Base-by-base conservation (phyloP, 1,140 invertebrate genomes). In the Tetraneura akinire region DNA sequence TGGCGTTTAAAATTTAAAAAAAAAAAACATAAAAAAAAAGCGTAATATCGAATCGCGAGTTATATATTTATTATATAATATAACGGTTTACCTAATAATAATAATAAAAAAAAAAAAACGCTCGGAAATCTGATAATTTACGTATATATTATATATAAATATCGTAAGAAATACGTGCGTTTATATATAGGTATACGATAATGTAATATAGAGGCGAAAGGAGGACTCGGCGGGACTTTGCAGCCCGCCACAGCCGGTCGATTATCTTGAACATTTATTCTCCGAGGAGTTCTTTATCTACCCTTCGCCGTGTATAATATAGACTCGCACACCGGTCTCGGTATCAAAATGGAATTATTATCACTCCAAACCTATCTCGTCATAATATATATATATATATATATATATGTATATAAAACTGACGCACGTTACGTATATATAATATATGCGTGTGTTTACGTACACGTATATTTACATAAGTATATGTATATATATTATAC, bases 221-320 rank as follows among this genome's bases (percentile, higher is more conserved):
- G 16, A 14, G 57, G 21, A 11, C n/a, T 14, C 55, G 13, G 55
- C 3, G 11, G 14, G 13, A 14, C 21, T 21, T n/a, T 3, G 21
- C 13, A 57, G 62, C 26, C 11, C 29, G 9, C 14, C 14, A 62
- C 62, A n/a, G 14, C 62, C n/a, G 62, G 6, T 6, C 51, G 71
- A 55, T 74, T 74, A 74, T 74, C 71, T 74, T 53, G 49, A 53
- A 74, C 49, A 74, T 55, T 53, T 68, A 68, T 55, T 74, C 71
- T 74, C 71, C 71, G 51, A 74, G 71, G 49, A 53, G 51, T 55
- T 74, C 71, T 74, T 74, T 74, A 74, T 74, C 71, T 74, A 21
- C 71, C 71, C 68, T 49, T 32, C 32, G 13, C 37, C n/a, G n/a
- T 45, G 11, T 9, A n/a, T n/a, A n/a, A n/a, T n/a, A n/a, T n/a